These are phyloP conservation scores for Hydropsyche betteni DNA, from an alignment of 2,888 invertebrate species.

Conservation along the genomic window DNA sequence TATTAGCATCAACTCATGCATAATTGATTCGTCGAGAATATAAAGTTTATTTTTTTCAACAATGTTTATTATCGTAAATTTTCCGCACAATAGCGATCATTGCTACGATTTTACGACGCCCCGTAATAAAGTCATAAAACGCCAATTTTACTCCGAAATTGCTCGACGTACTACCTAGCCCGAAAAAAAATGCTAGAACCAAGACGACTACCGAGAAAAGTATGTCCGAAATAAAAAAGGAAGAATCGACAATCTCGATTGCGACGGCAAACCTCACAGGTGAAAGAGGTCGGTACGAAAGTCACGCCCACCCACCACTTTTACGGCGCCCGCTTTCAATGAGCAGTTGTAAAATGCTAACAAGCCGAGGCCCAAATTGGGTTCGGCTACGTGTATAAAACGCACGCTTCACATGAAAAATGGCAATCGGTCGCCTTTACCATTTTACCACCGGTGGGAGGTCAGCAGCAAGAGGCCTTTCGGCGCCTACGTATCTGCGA, in stretches of 20 bases:
- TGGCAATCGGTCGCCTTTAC: not conserved
- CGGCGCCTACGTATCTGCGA: too few relatives aligned
- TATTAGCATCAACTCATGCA: too few relatives aligned
- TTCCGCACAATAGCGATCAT: not conserved
- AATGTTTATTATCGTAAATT: too few relatives aligned
- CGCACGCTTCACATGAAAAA: slow-evolving; percentile 39
- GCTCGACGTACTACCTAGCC: not conserved
- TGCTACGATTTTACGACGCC: slow-evolving; percentile 17
- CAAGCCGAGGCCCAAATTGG: slow-evolving; percentile 42
- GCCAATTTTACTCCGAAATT: slow-evolving; percentile 8
- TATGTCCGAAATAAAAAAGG: not conserved
- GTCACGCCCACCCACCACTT: slow-evolving; percentile 41
- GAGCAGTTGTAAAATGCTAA: slow-evolving; percentile 49
- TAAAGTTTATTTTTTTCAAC: too few relatives aligned
- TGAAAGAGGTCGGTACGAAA: slow-evolving; percentile 6
- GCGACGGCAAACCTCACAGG: slow-evolving; percentile 1
- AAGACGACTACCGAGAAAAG: not conserved
- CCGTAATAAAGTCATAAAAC: slow-evolving; percentile 24
- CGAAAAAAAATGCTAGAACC: not conserved
- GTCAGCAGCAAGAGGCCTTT: not conserved
- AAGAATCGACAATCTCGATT: not conserved
- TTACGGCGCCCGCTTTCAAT: slow-evolving; percentile 44
- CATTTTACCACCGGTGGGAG: not conserved
- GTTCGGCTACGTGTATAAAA: slow-evolving; percentile 39
- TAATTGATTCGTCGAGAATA: too few relatives aligned